Evolutionary conservation across 2,113 vertebrate genomes (phyloP).

Genomic region (Macrotus californicus): DNA sequence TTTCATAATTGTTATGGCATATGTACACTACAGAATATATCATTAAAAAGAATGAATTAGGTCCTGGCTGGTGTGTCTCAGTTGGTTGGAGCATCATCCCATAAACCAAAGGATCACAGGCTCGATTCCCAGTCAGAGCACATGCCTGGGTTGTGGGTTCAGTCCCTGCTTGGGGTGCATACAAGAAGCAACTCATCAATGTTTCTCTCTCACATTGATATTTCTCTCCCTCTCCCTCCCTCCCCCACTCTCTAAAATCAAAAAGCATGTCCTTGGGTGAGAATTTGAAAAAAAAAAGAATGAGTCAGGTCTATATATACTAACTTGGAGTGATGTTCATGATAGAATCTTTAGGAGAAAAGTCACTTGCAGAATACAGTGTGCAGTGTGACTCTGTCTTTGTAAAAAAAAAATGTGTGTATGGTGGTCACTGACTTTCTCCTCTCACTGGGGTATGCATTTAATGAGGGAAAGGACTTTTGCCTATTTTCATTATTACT

Average conservation of each 20-base stretch:
- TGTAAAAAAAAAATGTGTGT: background rate
- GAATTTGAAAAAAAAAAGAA: background rate
- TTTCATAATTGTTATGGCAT: background rate
- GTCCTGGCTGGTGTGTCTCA: background rate
- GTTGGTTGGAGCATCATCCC: too few relatives aligned
- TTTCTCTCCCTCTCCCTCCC: too few relatives aligned
- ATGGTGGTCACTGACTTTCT: background rate
- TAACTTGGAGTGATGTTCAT: background rate
- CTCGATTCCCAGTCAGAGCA: too few relatives aligned
- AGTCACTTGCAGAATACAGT: background rate
- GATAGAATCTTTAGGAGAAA: background rate
- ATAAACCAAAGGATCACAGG: too few relatives aligned
- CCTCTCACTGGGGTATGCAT: background rate
- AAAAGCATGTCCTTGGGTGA: too few relatives aligned
- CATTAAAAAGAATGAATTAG: conserved; percentile 11
- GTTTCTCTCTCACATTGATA: too few relatives aligned
- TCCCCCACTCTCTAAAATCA: too few relatives aligned
- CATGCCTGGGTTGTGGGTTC: too few relatives aligned
- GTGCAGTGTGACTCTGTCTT: background rate
- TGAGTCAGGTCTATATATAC: background rate
- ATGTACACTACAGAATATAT: background rate
- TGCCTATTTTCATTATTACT: background rate
- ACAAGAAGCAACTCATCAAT: too few relatives aligned
- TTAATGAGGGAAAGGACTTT: background rate
- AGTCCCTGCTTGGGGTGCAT: too few relatives aligned